Evolutionary conservation across 2,113 vertebrate species (phyloP).

Genomic region (Boleophthalmus pectinirostris): DNA sequence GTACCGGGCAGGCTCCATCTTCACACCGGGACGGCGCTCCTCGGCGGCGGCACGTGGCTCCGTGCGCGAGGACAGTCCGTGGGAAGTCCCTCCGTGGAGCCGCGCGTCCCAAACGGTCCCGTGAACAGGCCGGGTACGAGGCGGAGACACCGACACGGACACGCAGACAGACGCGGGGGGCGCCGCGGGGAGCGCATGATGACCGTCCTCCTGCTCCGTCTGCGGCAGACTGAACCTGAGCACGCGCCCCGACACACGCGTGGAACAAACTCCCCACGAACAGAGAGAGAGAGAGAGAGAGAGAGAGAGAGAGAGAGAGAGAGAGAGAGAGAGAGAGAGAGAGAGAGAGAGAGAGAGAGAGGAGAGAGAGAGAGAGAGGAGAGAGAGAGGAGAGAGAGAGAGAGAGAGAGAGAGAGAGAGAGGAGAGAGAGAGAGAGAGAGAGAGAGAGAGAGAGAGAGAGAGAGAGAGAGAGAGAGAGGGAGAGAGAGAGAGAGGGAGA

Average conservation of each 20-base stretch:
- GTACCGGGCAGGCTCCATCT: conserved; percentile 67
- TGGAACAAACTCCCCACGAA: not conserved
- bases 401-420: not conserved
- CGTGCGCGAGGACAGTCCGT: conserved; percentile 37
- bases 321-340: not conserved
- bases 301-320: not conserved
- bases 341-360: not conserved
- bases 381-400: not conserved
- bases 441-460: not conserved
- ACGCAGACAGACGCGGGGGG: conserved; percentile 14
- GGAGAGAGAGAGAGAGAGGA: not conserved
- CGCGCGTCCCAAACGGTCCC: conserved; percentile 19
- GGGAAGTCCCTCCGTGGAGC: conserved; percentile 38
- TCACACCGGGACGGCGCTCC: not conserved
- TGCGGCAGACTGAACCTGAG: conserved; percentile 47
- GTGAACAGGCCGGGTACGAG: conserved; percentile 23
- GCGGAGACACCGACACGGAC: not conserved
- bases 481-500: not conserved
- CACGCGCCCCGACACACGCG: conserved; percentile 22
- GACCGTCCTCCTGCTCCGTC: conserved; percentile 38
- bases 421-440: not conserved
- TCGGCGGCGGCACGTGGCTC: conserved; percentile 54
- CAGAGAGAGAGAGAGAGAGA: not conserved
- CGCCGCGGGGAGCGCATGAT: conserved; percentile 55
- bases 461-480: not conserved